Evolutionary conservation across 2,797 vertebrate species (phyloP).

Genomic region (Galago senegalensis): DNA sequence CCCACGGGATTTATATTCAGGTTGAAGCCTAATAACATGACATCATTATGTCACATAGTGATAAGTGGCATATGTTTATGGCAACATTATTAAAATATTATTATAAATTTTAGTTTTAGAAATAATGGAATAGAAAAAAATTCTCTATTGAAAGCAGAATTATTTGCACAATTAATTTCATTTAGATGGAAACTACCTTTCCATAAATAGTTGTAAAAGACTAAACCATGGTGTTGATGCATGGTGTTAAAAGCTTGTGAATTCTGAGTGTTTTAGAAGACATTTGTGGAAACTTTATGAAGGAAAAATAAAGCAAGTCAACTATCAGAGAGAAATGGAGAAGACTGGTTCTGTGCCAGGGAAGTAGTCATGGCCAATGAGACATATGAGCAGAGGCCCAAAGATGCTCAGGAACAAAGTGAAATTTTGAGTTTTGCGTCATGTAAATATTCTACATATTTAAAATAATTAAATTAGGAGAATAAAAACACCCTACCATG

Average conservation of each 20-base stretch:
- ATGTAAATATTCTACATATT: background rate
- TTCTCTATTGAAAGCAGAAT: background rate
- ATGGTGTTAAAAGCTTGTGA: background rate
- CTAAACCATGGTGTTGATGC: background rate
- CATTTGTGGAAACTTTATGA: background rate
- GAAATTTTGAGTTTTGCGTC: constrained; percentile 19
- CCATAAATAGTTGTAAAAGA: background rate
- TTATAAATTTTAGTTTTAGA: background rate
- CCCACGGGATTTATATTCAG: background rate
- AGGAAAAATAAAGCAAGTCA: background rate
- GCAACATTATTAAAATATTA: background rate
- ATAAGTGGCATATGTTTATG: background rate
- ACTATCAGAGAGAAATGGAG: background rate
- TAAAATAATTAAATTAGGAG: background rate
- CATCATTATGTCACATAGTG: background rate
- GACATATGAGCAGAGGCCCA: background rate
- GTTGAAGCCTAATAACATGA: background rate
- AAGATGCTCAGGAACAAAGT: background rate
- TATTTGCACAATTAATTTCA: background rate
- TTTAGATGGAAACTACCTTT: background rate
- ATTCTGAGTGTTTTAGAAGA: background rate
- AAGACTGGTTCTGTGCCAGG: background rate
- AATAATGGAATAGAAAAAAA: background rate
- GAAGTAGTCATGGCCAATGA: background rate
- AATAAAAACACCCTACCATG: background rate